Conservation (phyloP, 92 coral and sea anemone genomes). For the Epizoanthus scotinus region DNA sequence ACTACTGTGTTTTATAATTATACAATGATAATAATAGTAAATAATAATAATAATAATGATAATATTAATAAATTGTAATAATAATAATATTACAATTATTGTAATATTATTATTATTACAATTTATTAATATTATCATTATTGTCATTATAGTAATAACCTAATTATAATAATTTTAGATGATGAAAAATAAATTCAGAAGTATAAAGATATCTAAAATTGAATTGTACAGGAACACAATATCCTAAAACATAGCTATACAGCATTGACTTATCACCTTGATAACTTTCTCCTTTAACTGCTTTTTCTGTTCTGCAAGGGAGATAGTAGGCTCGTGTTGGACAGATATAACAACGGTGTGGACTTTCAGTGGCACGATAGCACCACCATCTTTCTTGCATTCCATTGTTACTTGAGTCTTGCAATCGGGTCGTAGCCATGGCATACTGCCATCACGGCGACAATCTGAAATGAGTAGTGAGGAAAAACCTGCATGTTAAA, state of each 20-base stretch:
- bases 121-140: too few relatives aligned
- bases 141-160: too few relatives aligned
- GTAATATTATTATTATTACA: too few relatives aligned
- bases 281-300: constrained; percentile 57
- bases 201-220: background rate
- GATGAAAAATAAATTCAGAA: too few relatives aligned
- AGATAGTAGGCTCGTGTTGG: constrained; percentile 59
- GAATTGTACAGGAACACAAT: too few relatives aligned
- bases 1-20: too few relatives aligned
- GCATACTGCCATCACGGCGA: constrained; percentile 58
- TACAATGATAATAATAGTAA: too few relatives aligned
- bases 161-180: too few relatives aligned
- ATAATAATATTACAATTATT: too few relatives aligned
- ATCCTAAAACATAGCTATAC: too few relatives aligned
- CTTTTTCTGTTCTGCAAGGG: constrained; percentile 30
- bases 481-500: background rate
- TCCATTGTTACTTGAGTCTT: constrained; percentile 77
- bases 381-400: constrained; percentile 51
- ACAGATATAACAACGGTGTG: constrained; percentile 63
- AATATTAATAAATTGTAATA: too few relatives aligned
- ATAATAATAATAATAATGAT: too few relatives aligned
- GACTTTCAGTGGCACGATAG: constrained; percentile 52
- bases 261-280: constrained; percentile 40
- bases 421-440: constrained; percentile 70
- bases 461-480: constrained; percentile 20